Conservation (phyloP, 2,888 invertebrate species). For the Hydrotaea diabolus region DNA sequence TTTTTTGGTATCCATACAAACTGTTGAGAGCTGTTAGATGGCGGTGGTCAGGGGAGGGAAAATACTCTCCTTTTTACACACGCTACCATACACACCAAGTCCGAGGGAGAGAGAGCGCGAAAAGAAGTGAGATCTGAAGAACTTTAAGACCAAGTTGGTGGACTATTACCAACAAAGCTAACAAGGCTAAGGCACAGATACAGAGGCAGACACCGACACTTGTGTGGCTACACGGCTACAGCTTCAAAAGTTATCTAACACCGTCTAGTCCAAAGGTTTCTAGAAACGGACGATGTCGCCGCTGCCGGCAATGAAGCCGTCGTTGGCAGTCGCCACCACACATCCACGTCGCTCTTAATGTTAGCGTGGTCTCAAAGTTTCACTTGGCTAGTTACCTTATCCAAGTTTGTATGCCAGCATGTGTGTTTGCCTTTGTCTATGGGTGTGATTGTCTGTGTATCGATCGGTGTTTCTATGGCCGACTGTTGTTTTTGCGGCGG, state of each 20-base stretch:
- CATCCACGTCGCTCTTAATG: not conserved
- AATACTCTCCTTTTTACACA: constrained; percentile 56
- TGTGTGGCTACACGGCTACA: not conserved
- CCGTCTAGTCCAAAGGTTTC: constrained; percentile 9
- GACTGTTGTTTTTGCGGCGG: not conserved
- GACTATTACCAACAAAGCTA: not conserved
- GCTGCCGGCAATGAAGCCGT: not conserved
- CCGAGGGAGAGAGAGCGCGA: constrained; percentile 30
- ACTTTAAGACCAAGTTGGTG: constrained; percentile 26
- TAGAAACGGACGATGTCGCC: not conserved
- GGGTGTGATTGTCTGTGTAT: not conserved
- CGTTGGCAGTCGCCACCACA: not conserved
- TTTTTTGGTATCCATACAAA: constrained; percentile 39
- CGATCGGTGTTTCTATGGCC: not conserved
- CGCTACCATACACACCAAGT: not conserved
- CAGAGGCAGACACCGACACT: not conserved
- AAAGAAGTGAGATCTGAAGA: not conserved
- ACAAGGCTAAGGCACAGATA: constrained; percentile 31
- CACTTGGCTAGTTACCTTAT: not conserved
- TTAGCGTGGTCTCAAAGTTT: constrained; percentile 26
- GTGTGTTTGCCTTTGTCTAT: not conserved
- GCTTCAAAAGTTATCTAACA: constrained; percentile 37
- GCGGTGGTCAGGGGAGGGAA: not conserved
- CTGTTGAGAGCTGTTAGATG: not conserved
- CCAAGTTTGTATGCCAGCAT: not conserved